phyloP scores from a whole-genome alignment of 2,113 vertebrate species.

The Ovis canadensis region DNA sequence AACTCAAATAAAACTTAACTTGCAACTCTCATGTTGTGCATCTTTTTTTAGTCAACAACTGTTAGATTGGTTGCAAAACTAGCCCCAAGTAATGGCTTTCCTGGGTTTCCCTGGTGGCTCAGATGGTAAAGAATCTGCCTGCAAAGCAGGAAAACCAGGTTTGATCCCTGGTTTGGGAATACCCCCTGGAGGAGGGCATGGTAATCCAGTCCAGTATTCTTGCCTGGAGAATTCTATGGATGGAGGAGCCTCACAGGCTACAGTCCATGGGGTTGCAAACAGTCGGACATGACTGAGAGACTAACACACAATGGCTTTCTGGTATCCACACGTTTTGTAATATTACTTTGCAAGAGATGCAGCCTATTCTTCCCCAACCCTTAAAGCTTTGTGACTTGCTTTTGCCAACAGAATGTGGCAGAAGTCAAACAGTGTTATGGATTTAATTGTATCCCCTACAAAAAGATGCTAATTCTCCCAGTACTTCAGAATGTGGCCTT shows the following conservation, averaged over 20 bases:
- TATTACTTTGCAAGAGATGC: background rate
- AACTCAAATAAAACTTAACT: background rate
- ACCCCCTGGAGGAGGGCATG: background rate
- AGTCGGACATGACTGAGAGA: background rate
- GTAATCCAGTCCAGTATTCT: background rate
- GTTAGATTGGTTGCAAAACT: background rate
- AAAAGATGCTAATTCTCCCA: background rate
- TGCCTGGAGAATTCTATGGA: background rate
- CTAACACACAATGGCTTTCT: background rate
- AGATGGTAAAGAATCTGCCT: background rate
- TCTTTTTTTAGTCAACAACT: background rate
- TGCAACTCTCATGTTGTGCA: background rate
- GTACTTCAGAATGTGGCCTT: background rate
- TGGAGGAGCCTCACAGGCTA: background rate
- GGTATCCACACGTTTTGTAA: background rate
- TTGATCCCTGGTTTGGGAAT: background rate
- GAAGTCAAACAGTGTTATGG: background rate
- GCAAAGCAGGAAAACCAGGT: background rate
- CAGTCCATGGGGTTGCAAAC: background rate
- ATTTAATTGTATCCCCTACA: background rate
- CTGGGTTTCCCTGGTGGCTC: background rate
- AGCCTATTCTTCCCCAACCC: background rate
- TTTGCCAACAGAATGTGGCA: background rate
- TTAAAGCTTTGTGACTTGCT: background rate
- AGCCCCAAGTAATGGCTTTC: background rate